Conservation (phyloP, 2,113 vertebrate genomes). For the Zosterops lateralis region DNA sequence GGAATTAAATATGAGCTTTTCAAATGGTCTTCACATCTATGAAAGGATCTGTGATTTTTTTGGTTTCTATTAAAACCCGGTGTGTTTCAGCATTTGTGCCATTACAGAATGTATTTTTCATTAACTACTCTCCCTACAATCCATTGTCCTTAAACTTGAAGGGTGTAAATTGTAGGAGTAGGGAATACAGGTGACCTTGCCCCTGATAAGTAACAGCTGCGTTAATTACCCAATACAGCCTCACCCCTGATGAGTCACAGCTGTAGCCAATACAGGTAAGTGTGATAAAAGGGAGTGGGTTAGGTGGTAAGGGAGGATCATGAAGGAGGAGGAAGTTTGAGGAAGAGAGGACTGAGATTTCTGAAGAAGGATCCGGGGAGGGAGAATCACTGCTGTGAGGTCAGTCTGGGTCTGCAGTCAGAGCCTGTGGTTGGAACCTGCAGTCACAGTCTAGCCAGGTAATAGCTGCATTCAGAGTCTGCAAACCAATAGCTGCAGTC, state of each 20-base stretch:
- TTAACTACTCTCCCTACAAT: background rate
- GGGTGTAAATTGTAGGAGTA: background rate
- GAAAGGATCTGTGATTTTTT: background rate
- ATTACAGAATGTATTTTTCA: background rate
- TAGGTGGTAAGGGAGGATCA: background rate
- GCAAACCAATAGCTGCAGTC: background rate
- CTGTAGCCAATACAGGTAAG: background rate
- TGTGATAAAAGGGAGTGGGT: background rate
- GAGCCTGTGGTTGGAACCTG: background rate
- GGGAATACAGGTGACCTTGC: background rate
- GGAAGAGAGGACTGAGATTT: background rate
- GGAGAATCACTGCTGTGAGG: background rate
- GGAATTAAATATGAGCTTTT: background rate
- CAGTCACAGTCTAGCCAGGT: background rate
- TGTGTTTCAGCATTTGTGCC: fast-evolving
- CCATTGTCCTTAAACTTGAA: background rate
- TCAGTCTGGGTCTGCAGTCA: background rate
- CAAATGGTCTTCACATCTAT: background rate
- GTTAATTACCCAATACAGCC: background rate
- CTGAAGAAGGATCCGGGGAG: background rate
- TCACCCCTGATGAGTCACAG: background rate
- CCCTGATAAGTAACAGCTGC: background rate
- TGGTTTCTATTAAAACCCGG: background rate
- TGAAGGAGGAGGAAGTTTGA: background rate
- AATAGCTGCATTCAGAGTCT: background rate